Conservation (phyloP, 23 tunicate genomes). For the Clavelina lepadiformis region DNA sequence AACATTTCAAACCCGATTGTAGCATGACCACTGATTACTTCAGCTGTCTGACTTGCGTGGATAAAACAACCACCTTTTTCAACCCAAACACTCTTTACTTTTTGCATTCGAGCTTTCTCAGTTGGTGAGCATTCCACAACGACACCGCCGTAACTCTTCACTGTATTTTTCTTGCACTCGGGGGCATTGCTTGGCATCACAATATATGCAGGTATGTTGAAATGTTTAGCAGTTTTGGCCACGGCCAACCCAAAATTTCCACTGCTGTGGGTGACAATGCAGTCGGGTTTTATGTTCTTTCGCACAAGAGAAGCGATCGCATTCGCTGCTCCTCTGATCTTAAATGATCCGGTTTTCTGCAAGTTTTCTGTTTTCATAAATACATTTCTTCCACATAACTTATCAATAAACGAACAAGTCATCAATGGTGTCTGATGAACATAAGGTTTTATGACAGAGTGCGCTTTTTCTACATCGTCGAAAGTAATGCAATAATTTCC, state of each 20-base stretch:
- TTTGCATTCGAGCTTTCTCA: conserved; percentile 41
- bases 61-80: conserved; percentile 53
- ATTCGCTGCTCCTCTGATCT: conserved; percentile 84
- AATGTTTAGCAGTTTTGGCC: conserved; percentile 66
- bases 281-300: conserved; percentile 18
- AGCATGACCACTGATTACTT: conserved; percentile 84
- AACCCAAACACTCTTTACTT: conserved; percentile 28
- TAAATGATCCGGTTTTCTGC: conserved; percentile 95
- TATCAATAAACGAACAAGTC: conserved; percentile 30
- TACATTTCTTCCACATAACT: conserved; percentile 44
- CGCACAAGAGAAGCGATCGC: conserved; percentile 18
- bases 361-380: conserved; percentile 79
- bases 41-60: conserved; percentile 60
- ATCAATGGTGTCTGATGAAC: conserved; percentile 65
- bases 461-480: conserved; percentile 42
- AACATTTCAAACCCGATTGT: conserved; percentile 89
- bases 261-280: conserved; percentile 91
- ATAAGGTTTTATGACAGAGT: conserved; percentile 21
- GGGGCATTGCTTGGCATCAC: conserved; percentile 72
- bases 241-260: conserved; percentile 92
- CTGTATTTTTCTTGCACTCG: conserved; percentile 66
- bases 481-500: conserved; percentile 30
- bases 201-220: conserved; percentile 43
- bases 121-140: conserved; percentile 58
- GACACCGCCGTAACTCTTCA: conserved; percentile 67